Conservation (phyloP, 2,888 invertebrate species). For the Hololepta plana region DNA sequence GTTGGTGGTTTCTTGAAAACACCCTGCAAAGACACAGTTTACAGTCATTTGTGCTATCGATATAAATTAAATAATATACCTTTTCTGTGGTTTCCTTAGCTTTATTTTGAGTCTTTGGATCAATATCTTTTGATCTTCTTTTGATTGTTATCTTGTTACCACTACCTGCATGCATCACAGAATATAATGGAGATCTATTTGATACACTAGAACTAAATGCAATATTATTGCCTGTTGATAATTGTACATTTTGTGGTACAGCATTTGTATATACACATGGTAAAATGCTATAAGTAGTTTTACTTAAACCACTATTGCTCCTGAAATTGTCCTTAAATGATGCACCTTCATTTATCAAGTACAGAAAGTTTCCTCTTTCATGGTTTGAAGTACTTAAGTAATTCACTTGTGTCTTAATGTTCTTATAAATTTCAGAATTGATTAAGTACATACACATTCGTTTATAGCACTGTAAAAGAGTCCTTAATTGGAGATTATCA, state of each 20-base stretch:
- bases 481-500: constrained; percentile 65
- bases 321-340: constrained; percentile 60
- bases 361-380: constrained; percentile 39
- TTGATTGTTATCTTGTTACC: constrained; percentile 74
- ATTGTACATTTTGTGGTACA: constrained; percentile 30
- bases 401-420: constrained; percentile 34
- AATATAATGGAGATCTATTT: constrained; percentile 47
- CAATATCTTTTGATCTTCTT: constrained; percentile 41
- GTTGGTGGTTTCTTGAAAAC: constrained; percentile 31
- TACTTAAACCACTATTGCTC: constrained; percentile 51
- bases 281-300: constrained; percentile 54
- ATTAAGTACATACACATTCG: constrained; percentile 72
- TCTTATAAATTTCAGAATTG: constrained; percentile 50
- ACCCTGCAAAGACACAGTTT: constrained; percentile 25
- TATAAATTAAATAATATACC: constrained; percentile 11
- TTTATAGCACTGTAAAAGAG: constrained; percentile 74
- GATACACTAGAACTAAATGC: constrained; percentile 15
- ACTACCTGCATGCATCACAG: constrained; percentile 62
- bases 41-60: too few relatives aligned
- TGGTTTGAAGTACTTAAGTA: constrained; percentile 33
- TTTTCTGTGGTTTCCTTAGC: constrained; percentile 17
- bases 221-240: constrained; percentile 11
- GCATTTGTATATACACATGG: constrained; percentile 56
- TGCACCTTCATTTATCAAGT: constrained; percentile 64
- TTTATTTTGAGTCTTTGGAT: constrained; percentile 25